A percentile compares a stretch with the other conserved stretches of the same genome.
These are phyloP conservation scores for Berghia stephanieae DNA, from an alignment of 1,140 invertebrate species.

Conservation along the genomic window DNA sequence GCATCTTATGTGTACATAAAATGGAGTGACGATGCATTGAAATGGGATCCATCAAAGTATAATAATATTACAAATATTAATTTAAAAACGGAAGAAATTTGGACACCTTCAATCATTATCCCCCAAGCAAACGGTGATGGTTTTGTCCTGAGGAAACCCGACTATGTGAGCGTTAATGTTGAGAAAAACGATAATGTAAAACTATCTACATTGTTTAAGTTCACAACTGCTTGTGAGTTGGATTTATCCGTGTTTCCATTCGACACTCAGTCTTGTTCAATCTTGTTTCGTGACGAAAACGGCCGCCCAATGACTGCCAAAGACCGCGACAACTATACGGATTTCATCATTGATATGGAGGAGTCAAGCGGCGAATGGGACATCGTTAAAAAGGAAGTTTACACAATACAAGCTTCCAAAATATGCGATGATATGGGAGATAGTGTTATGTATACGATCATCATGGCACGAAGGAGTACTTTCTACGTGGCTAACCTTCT, in stretches of 20 bases:
- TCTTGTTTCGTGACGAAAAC: constrained; percentile 26
- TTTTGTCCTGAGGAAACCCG: not conserved
- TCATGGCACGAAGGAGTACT: constrained; percentile 20
- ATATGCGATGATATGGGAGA: not conserved
- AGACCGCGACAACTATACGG: not conserved
- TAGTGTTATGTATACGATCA: no score
- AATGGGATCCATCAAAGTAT: constrained; percentile 73
- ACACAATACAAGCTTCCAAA: not conserved
- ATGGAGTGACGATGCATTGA: constrained; percentile 36
- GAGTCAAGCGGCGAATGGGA: constrained; percentile 45
- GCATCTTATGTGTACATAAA: constrained; percentile 29
- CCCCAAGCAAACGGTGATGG: constrained; percentile 30
- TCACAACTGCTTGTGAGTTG: constrained; percentile 80
- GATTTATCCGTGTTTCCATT: constrained; percentile 45
- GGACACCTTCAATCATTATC: constrained; percentile 40
- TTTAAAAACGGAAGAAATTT: constrained; percentile 32
- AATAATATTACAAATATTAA: constrained; percentile 59
- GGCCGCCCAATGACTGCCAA: not conserved
- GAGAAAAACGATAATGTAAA: not conserved
- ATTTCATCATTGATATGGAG: not conserved
- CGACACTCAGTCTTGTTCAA: constrained; percentile 40
- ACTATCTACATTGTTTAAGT: constrained; percentile 58
- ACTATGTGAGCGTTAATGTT: not conserved
- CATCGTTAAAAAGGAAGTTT: constrained; percentile 47
- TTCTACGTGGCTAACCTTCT: constrained; percentile 35